phyloP scores from a whole-genome alignment of 2,888 invertebrate genomes.

The Caenorhabditis becei region DNA sequence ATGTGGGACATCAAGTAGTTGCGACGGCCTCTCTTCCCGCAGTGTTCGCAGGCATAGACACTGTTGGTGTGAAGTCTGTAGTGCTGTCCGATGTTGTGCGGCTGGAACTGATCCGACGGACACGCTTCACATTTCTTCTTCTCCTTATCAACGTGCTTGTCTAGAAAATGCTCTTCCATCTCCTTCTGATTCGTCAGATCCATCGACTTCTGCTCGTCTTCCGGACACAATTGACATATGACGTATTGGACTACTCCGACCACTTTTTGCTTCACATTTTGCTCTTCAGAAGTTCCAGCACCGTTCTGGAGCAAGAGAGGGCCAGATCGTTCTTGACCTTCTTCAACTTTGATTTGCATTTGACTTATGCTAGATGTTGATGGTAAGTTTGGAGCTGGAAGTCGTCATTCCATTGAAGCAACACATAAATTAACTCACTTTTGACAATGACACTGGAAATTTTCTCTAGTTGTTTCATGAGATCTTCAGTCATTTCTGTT shows the following conservation, averaged over 20 bases:
- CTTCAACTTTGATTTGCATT: constrained; percentile 47
- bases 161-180: constrained; percentile 69
- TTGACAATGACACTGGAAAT: constrained; percentile 49
- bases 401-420: too few relatives aligned
- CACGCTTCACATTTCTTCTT: constrained; percentile 68
- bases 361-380: constrained; percentile 23
- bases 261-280: constrained; percentile 59
- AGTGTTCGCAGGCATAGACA: constrained; percentile 75
- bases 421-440: neutral
- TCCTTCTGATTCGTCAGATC: constrained; percentile 62
- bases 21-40: constrained; percentile 75
- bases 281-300: constrained; percentile 2
- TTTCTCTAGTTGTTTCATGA: constrained; percentile 42
- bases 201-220: constrained; percentile 66
- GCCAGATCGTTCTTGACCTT: constrained; percentile 36
- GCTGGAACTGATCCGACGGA: constrained; percentile 64
- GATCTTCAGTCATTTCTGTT: neutral
- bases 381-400: constrained; percentile 40
- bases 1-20: constrained; percentile 74
- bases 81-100: constrained; percentile 67
- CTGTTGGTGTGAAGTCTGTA: constrained; percentile 70
- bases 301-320: constrained; percentile 13
- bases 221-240: constrained; percentile 73
- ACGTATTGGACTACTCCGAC: constrained; percentile 73
- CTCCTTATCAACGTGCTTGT: constrained; percentile 71